Evolutionary conservation across 2,888 invertebrate species (phyloP), one percentile per base, ranked within the genome.

Genomic region (Orthonevra nobilis): DNA sequence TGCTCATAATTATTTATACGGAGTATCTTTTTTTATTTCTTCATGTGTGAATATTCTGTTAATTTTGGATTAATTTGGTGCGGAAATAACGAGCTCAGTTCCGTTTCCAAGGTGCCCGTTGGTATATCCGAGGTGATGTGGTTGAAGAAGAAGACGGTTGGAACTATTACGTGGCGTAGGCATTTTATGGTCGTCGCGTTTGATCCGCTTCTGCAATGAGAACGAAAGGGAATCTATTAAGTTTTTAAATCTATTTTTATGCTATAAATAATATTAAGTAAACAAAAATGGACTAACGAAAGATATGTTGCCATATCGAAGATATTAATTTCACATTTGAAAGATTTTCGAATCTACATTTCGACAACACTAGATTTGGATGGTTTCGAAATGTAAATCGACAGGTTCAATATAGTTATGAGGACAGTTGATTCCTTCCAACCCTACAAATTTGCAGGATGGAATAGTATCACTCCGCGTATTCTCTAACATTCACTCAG

Each of bases 61-160:
- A 60, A 68, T 56, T 32, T 68, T 46, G 46, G 30, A 36, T 68
- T 58, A 68, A 50, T 69, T 60, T 23, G 40, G 40, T 34, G 50
- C 9, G 38, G 28, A 28, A 36, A 56, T 46, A 34, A 56, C 19
- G 58, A 58, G 68, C 10, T 48, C 44, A 44, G 26, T 36, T 28
- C 32, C 40, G 38, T 30, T 50, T 38, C 12, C n/a, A 34, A 60
- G 32, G 19, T 38, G 12, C 26, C 17, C 52, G 42, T 34, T 34
- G 42, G 40, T 32, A 26, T 48, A 19, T 17, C 15, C 40, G 10
- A 28, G 30, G 46, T 50, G 69, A 12, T 36, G 14, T 46, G 36
- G 19, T 28, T 46, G 48, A 3, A 23, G 58, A 17, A 17, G 12
- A 50, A 20, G 32, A 26, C 52, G 52, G 52, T 15, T 23, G 69